These are phyloP conservation scores for Nestor notabilis DNA, from an alignment of 2,113 vertebrate genomes.

Conservation along the genomic window DNA sequence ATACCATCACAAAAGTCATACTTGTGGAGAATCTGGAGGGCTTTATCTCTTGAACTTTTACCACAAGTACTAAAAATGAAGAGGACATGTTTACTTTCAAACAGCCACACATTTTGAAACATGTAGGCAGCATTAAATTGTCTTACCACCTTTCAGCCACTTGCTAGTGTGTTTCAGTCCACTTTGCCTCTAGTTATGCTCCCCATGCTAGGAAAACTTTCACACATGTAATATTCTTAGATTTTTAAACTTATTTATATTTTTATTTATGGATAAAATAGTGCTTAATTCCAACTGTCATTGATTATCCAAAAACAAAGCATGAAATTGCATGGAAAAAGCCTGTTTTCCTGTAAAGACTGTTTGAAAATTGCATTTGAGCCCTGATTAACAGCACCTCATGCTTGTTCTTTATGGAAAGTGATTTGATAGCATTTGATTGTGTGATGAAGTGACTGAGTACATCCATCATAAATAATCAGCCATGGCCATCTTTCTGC, in stretches of 20 bases:
- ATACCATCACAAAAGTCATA: no score
- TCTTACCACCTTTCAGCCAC: background rate
- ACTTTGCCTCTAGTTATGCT: background rate
- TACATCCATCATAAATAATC: background rate
- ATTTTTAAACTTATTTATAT: background rate
- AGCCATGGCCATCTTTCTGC: background rate
- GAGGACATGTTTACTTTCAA: background rate
- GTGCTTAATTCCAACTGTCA: background rate
- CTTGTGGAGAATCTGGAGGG: background rate
- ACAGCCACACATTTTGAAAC: background rate
- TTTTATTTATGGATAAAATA: background rate
- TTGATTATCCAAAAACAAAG: background rate
- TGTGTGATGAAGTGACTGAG: background rate
- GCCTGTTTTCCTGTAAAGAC: background rate
- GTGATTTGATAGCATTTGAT: background rate
- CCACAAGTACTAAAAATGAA: background rate
- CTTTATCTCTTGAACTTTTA: background rate
- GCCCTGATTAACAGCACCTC: background rate
- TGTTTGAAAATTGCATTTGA: background rate
- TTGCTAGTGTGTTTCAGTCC: background rate
- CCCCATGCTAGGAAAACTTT: background rate
- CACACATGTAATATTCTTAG: background rate
- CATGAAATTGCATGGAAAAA: background rate
- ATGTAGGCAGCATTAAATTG: background rate
- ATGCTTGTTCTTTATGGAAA: background rate